These are phyloP conservation scores for Cotesia glomerata DNA, from an alignment of 1,140 invertebrate species.

Conservation along the genomic window DNA sequence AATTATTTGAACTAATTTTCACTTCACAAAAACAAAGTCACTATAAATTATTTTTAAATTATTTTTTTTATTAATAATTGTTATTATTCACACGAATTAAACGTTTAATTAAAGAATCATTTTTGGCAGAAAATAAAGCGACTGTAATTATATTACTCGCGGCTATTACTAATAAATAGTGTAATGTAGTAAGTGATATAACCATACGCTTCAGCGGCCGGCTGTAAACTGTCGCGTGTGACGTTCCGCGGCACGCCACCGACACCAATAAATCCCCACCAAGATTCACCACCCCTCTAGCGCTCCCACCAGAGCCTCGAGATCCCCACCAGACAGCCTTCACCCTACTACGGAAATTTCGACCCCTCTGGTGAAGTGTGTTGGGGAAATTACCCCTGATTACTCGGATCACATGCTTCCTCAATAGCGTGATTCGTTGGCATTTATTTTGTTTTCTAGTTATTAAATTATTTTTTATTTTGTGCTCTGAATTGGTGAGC, in stretches of 20 bases:
- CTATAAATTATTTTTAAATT: too few species aligned
- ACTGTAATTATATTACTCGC: background rate
- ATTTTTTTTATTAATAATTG: too few species aligned
- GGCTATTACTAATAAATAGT: background rate
- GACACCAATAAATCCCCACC: constrained; percentile 52
- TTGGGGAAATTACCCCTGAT: too few species aligned
- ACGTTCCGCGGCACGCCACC: constrained; percentile 54
- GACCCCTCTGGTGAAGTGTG: too few species aligned
- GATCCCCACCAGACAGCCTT: too few species aligned
- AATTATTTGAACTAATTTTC: background rate
- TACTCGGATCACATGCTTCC: constrained; percentile 1
- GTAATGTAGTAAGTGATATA: constrained; percentile 27
- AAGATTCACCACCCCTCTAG: constrained; percentile 16
- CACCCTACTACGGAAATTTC: too few species aligned
- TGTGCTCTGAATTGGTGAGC: too few species aligned
- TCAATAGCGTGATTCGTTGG: constrained; percentile 42
- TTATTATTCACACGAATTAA: too few species aligned
- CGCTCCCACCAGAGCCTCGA: background rate
- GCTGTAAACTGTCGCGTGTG: constrained; percentile 63
- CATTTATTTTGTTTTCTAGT: background rate
- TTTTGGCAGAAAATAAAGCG: background rate
- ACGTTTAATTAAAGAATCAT: too few species aligned
- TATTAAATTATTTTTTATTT: too few species aligned
- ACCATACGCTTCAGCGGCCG: constrained; percentile 48
- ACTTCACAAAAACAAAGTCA: background rate